Conservation (phyloP, 2,888 invertebrate species). For the Drosophila bunnanda region DNA sequence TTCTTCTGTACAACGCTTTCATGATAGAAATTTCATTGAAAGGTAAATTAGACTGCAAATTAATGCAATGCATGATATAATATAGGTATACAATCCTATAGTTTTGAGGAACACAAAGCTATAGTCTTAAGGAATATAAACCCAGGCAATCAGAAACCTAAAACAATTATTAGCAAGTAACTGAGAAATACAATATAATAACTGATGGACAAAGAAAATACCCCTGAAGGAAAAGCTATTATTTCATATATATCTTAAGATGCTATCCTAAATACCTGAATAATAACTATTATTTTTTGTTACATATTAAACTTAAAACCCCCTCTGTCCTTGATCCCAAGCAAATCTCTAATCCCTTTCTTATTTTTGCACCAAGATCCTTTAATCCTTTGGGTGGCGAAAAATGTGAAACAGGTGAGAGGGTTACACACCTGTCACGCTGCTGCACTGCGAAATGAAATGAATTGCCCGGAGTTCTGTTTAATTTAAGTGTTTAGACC, state of each 20-base stretch:
- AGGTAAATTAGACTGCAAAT: too few relatives aligned
- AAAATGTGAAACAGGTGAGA: conserved; percentile 2
- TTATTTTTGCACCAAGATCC: neutral
- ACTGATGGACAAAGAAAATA: neutral
- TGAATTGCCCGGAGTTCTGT: conserved; percentile 75
- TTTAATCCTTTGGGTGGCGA: neutral
- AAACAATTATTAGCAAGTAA: too few relatives aligned
- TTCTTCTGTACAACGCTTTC: too few relatives aligned
- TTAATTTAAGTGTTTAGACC: conserved; percentile 70
- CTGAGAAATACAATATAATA: too few relatives aligned
- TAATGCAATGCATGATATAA: too few relatives aligned
- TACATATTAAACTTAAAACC: neutral
- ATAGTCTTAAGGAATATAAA: neutral
- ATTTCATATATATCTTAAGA: too few relatives aligned
- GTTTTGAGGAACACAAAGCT: too few relatives aligned
- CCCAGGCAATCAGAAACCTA: neutral
- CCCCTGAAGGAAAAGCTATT: neutral
- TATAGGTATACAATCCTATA: too few relatives aligned
- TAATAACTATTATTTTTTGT: neutral
- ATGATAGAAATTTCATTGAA: too few relatives aligned
- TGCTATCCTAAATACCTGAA: neutral
- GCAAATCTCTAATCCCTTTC: conserved; percentile 1
- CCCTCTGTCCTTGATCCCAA: too few relatives aligned
- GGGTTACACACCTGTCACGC: conserved; percentile 32
- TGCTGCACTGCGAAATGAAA: conserved; percentile 53